Evolutionary conservation across 2,888 invertebrate species (phyloP), one percentile per base, ranked within the genome.

Genomic region (Philopedon plagiatum): DNA sequence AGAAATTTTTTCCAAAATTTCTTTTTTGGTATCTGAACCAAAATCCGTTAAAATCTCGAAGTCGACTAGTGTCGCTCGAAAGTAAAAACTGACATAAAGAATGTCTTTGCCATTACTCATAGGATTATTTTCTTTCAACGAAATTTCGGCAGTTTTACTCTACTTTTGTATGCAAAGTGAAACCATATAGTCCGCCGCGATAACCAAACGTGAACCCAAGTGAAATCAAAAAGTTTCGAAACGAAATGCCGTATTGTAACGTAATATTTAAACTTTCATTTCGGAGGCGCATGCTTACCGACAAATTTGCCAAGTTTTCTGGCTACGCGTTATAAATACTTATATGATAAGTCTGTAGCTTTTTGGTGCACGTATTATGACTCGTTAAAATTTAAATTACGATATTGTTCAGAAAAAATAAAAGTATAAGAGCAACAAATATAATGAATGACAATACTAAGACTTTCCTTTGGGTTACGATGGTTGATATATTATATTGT

Each of bases 201-300:
- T 60, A 56, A 11, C 56, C 65, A 41, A 65, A 56, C 57, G 41
- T 32, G 56, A 63, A 69, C 62, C 62, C 56, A 72, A 65, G 68
- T 60, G 69, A 73, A 73, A 69, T 73, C 63, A 69, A 70, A 65
- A 57, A 41, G 51, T 70, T 58, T 62, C 64, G 70, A 71, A 70
- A 70, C 64, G 39, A 26, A 46, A 61, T 61, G 61, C 61, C 46
- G 49, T 39, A 51, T 51, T 67, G 58, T 67, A 67, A 60, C 51
- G 67, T 60, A 67, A 67, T 60, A 39, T 60, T 67, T 67, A 57
- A 58, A 58, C 67, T 67, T 67, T 67, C 60, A 41, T 67, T 60
- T 67, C 39, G 51, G 29, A 13, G 34, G 51, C 67, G 60, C 60
- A 60, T 60, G 67, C 37, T 18, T 61, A 18, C 18, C 18, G 61